Percentiles rank a stretch among this genome's conserved stretches.
Conservation (phyloP, 2,888 invertebrate genomes). For the Tineola bisselliella region DNA sequence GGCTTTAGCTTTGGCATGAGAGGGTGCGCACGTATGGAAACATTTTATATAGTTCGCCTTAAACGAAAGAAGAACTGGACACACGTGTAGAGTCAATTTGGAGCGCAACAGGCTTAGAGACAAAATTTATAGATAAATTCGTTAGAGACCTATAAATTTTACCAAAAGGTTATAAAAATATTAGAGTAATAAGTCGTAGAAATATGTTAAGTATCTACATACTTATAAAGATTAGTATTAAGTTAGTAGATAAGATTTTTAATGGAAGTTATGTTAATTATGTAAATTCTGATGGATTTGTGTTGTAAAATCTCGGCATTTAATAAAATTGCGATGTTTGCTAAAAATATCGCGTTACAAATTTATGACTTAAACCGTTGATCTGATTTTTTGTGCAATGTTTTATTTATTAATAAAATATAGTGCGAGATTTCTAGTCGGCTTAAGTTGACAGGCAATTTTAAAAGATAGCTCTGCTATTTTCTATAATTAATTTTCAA, state of each 20-base stretch:
- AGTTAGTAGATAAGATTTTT: not conserved
- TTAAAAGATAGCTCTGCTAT: not conserved
- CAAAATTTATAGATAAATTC: constrained; percentile 45
- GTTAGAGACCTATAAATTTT: constrained; percentile 43
- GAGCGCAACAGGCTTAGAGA: constrained; percentile 25
- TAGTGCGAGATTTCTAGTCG: not conserved
- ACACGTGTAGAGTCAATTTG: constrained; percentile 15
- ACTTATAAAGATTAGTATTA: constrained; percentile 14
- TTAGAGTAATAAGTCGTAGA: constrained; percentile 1
- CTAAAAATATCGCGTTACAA: not conserved
- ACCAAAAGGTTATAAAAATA: constrained; percentile 20
- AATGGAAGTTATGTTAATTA: not conserved
- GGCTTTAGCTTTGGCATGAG: no score
- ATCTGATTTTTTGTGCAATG: not conserved
- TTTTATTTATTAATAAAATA: no score
- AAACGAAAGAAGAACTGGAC: not conserved
- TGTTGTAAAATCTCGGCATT: not conserved
- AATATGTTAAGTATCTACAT: constrained; percentile 7
- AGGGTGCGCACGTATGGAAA: no score
- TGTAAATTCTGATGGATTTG: not conserved
- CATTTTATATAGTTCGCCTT: not conserved
- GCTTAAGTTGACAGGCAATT: not conserved
- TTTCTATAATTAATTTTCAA: not conserved
- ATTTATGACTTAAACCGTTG: not conserved
- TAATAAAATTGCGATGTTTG: not conserved